These are phyloP conservation scores for Chymomyza fuscimana DNA, from an alignment of 2,888 invertebrate species.

Conservation along the genomic window DNA sequence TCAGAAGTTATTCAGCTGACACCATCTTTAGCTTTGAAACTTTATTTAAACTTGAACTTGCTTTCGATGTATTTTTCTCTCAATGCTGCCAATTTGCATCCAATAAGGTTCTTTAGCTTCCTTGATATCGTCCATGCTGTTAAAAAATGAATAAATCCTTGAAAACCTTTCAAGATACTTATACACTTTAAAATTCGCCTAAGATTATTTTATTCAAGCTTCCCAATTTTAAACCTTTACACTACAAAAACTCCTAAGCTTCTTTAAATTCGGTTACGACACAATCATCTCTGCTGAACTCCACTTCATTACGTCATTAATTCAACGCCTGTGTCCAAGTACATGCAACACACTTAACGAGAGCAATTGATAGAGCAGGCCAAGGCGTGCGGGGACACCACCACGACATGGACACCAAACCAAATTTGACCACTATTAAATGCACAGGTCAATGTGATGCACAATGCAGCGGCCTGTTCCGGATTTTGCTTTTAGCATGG, in stretches of 20 bases:
- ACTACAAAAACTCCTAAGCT: neutral
- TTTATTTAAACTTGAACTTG: too few relatives aligned
- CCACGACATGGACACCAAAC: neutral
- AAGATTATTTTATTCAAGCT: too few relatives aligned
- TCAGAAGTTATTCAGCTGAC: too few relatives aligned
- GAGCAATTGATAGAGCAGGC: neutral
- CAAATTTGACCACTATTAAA: neutral
- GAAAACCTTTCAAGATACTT: too few relatives aligned
- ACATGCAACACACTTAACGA: neutral
- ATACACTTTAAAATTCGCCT: too few relatives aligned
- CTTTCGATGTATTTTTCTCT: too few relatives aligned
- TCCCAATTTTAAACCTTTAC: neutral
- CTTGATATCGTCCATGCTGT: too few relatives aligned
- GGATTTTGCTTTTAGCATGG: neutral
- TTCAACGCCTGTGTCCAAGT: neutral
- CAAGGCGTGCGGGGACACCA: neutral
- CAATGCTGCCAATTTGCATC: too few relatives aligned
- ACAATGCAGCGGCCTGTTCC: neutral
- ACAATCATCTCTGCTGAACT: neutral
- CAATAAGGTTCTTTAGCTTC: too few relatives aligned
- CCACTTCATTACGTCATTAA: neutral
- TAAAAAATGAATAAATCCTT: too few relatives aligned
- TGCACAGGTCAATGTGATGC: constrained; percentile 4
- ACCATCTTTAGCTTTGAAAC: too few relatives aligned
- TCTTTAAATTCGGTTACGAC: neutral